These are phyloP conservation scores for Acanthosoma haemorrhoidale DNA, from an alignment of 2,888 invertebrate species.

Conservation along the genomic window DNA sequence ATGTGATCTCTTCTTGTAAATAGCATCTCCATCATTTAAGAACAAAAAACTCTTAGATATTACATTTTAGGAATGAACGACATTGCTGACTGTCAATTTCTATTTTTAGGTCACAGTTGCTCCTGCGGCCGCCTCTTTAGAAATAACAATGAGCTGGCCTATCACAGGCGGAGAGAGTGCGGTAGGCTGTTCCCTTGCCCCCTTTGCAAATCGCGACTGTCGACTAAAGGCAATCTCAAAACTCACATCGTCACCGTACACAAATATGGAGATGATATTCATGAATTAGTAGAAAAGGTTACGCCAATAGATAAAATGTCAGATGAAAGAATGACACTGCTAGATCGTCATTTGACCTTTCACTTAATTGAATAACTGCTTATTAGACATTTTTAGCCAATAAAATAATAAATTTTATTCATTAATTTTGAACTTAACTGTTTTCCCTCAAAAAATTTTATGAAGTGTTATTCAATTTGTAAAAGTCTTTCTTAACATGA, in stretches of 20 bases:
- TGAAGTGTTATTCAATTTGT: too few species aligned
- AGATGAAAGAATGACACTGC: neutral
- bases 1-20: too few species aligned
- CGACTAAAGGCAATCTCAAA: constrained; percentile 30
- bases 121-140: constrained; percentile 29
- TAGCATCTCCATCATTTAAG: too few species aligned
- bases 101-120: constrained; percentile 21
- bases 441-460: too few species aligned
- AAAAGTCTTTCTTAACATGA: too few species aligned
- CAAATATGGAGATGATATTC: constrained; percentile 14
- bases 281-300: constrained; percentile 23
- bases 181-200: constrained; percentile 32
- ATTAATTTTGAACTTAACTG: too few species aligned
- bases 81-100: constrained; percentile 2
- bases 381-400: neutral
- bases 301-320: constrained; percentile 6
- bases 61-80: too few species aligned
- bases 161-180: constrained; percentile 34
- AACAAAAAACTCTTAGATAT: too few species aligned
- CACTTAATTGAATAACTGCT: neutral
- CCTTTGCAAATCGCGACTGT: constrained; percentile 20
- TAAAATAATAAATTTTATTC: too few species aligned
- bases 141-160: constrained; percentile 19
- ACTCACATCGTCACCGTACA: constrained; percentile 26
- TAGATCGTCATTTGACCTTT: neutral